Percentiles rank a stretch among this genome's conserved stretches.
These are phyloP conservation scores for Periophthalmus magnuspinnatus DNA, from an alignment of 2,797 vertebrate species.

Conservation along the genomic window DNA sequence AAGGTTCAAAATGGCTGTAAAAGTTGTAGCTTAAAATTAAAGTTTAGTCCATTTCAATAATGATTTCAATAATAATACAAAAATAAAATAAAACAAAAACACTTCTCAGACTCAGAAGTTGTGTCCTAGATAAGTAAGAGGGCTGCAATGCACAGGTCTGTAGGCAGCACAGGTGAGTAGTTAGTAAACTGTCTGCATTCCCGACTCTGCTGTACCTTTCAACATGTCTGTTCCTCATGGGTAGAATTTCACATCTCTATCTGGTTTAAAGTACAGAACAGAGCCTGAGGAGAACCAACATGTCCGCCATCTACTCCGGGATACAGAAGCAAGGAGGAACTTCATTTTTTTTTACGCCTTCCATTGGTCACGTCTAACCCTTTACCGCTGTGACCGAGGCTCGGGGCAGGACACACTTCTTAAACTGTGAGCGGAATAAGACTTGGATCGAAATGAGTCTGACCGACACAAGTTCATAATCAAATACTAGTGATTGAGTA, in stretches of 20 bases:
- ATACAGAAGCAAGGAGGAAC: conserved; percentile 70
- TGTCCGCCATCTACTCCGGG: conserved; percentile 77
- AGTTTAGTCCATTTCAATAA: no score
- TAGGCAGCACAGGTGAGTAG: conserved; percentile 53
- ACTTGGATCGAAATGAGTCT: conserved; percentile 60
- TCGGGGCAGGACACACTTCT: conserved; percentile 64
- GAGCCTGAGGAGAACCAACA: conserved; percentile 77
- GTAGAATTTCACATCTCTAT: conserved; percentile 64
- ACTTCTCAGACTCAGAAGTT: background rate
- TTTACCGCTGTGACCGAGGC: conserved; percentile 63
- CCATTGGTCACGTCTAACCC: conserved; percentile 61
- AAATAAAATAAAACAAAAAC: background rate
- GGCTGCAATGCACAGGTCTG: background rate
- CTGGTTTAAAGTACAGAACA: conserved; percentile 78
- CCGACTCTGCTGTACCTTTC: conserved; percentile 54
- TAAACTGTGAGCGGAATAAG: conserved; percentile 67
- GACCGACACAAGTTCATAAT: conserved; percentile 58
- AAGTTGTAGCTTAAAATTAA: no score
- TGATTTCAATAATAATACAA: no score
- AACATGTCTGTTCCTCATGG: conserved; percentile 66
- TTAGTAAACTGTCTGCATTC: conserved; percentile 66
- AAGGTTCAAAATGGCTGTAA: background rate
- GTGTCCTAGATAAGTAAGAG: conserved; percentile 6
- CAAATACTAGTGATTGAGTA: background rate
- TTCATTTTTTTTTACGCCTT: conserved; percentile 54